Base-by-base conservation (phyloP, 2,797 vertebrate genomes). In the Miichthys miiuy region DNA sequence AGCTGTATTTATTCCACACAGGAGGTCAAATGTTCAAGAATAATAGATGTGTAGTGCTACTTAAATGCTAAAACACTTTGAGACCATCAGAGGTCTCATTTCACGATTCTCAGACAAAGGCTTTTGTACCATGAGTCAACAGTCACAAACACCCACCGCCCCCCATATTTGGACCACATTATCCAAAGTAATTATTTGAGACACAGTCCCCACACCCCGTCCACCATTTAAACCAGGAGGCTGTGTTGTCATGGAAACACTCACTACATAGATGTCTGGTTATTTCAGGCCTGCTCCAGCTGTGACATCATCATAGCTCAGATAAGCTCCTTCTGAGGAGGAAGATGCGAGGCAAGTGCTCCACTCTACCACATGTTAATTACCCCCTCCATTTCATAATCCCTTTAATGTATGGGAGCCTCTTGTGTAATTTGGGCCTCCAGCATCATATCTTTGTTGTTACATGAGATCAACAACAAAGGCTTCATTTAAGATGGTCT, bases 191-290 rank as follows among this genome's bases (percentile, higher is more conserved):
- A 91, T 92, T 86, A 91, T 91, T 90, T 89, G 72, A 89, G 85
- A 92, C 82, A 73, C 68, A 79, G 77, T 79, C 80, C 88, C 71
- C 80, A 0, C 25, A 25, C 87, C 63, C 72, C 50, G 8, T 82
- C 85, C 87, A 83, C 86, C 77, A 80, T 88, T 89, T 85, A 88
- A 87, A 89, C 83, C 60, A 54, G 81, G 89, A 93, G 87, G 83
- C 87, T 77, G 82, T 14, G 90, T 94, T 92, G 91, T 83, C 91
- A 93, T 93, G 91, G 93, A 91, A 92, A 95, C 93, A 44, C 82
- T 76, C 82, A 84, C 86, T 80, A 88, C 72, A 86, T 88, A 80
- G 89, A 88, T 76, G 88, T 87, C 88, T 85, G 88, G 86, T 88
- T 89, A 91, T 92, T 91, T 91, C 85, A 89, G 84, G 78, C 76